phyloP scores from a whole-genome alignment of 2,113 vertebrate species.

The Paedocypris sp. region DNA sequence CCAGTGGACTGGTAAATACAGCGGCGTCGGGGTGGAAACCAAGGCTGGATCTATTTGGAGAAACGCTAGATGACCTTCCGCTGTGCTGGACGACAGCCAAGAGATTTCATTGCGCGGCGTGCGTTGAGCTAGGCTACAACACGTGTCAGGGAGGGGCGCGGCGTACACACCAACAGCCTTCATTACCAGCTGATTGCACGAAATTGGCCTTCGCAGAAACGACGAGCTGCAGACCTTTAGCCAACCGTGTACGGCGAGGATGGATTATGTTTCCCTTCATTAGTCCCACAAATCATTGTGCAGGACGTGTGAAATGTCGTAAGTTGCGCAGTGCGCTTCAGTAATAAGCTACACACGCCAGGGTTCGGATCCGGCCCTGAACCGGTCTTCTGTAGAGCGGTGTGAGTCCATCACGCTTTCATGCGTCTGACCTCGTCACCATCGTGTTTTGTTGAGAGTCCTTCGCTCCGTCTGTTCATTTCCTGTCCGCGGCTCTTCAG shows the following conservation, averaged over 20 bases:
- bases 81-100: constrained; percentile 53
- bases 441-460: not conserved
- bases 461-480: not conserved
- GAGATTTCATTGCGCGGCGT: constrained; percentile 58
- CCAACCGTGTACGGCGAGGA: not conserved
- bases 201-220: too few species aligned
- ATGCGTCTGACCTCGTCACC: not conserved
- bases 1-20: constrained; percentile 38
- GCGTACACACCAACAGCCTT: not conserved
- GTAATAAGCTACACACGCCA: too few species aligned
- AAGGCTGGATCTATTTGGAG: constrained; percentile 40
- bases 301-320: not conserved
- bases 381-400: too few species aligned
- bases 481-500: not conserved
- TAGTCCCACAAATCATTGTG: not conserved
- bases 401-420: too few species aligned
- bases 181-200: too few species aligned
- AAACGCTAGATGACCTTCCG: constrained; percentile 56
- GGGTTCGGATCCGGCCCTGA: too few species aligned
- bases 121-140: too few species aligned
- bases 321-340: too few species aligned
- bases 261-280: not conserved
- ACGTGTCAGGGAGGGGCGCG: not conserved
- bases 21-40: constrained; percentile 42
- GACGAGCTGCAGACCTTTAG: not conserved